Percentiles rank a stretch among this genome's conserved stretches.
These are phyloP conservation scores for Scolopax rusticola DNA, from an alignment of 2,797 vertebrate genomes.

Conservation along the genomic window DNA sequence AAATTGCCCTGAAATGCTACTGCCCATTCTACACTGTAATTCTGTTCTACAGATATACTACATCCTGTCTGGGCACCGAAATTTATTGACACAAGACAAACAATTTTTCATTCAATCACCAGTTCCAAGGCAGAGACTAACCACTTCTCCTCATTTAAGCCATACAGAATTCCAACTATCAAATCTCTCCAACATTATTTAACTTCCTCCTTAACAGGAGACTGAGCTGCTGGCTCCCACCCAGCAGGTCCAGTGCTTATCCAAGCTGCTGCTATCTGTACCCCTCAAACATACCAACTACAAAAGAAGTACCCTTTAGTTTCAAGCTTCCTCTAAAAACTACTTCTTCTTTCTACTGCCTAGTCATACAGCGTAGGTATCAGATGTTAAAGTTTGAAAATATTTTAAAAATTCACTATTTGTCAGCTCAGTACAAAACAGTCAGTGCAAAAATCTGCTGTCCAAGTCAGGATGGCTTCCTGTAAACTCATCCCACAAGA, in stretches of 20 bases:
- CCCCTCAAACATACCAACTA: slow-evolving; percentile 28
- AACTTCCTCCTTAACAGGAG: slow-evolving; percentile 68
- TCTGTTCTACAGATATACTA: background rate
- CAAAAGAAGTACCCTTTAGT: background rate
- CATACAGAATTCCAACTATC: background rate
- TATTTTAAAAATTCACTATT: background rate
- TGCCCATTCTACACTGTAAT: background rate
- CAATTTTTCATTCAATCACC: slow-evolving; percentile 34
- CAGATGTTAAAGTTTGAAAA: background rate
- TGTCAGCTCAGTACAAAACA: background rate
- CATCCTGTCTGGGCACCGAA: background rate
- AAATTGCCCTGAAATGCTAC: slow-evolving; percentile 4
- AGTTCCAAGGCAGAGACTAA: background rate
- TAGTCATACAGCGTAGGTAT: background rate
- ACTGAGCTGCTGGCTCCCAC: slow-evolving; percentile 41
- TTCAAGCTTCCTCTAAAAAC: slow-evolving; percentile 9
- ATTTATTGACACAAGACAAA: slow-evolving; percentile 19
- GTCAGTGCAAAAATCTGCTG: background rate
- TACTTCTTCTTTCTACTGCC: background rate
- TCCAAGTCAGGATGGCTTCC: background rate
- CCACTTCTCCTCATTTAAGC: background rate
- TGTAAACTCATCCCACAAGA: background rate
- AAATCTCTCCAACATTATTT: background rate
- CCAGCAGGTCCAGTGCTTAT: slow-evolving; percentile 52
- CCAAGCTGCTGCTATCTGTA: slow-evolving; percentile 60